Conservation (phyloP, 64 coral and sea anemone genomes). For the Catalaphyllia jardinei region DNA sequence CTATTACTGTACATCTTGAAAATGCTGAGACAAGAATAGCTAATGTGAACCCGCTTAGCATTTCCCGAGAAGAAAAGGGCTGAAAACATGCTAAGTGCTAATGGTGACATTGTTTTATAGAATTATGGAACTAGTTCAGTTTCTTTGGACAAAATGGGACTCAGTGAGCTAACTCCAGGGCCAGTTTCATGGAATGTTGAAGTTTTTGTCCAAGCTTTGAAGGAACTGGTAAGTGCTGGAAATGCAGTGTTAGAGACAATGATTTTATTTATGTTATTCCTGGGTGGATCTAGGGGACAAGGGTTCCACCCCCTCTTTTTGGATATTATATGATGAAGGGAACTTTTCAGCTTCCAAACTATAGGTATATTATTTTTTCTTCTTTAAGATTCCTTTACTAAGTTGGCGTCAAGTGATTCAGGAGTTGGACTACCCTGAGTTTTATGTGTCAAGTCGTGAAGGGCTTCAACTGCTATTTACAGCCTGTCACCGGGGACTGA, state of each 20-base stretch:
- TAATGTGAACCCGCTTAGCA: neutral
- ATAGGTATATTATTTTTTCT: neutral
- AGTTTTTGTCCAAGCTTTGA: conserved; percentile 89
- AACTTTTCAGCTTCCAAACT: too few relatives aligned
- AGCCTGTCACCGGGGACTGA: conserved; percentile 67
- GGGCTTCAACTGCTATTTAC: conserved; percentile 82
- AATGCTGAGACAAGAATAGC: too few relatives aligned
- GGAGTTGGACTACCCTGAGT: conserved; percentile 91
- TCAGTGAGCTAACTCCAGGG: conserved; percentile 59
- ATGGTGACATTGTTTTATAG: conserved; percentile 37
- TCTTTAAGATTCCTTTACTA: conserved; percentile 61
- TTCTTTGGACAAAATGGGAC: conserved; percentile 71
- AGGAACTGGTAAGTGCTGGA: conserved; percentile 74
- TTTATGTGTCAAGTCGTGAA: conserved; percentile 70
- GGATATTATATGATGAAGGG: too few relatives aligned
- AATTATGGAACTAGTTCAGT: conserved; percentile 69
- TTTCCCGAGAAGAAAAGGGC: too few relatives aligned
- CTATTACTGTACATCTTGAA: too few relatives aligned
- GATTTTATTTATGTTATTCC: too few relatives aligned
- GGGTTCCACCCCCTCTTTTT: too few relatives aligned
- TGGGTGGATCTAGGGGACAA: too few relatives aligned
- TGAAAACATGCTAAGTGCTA: neutral
- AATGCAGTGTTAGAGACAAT: too few relatives aligned
- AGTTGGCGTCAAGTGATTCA: conserved; percentile 85
- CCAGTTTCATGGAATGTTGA: conserved; percentile 87